Conservation (phyloP, 2,113 vertebrate genomes). For the Nerophis lumbriciformis region DNA sequence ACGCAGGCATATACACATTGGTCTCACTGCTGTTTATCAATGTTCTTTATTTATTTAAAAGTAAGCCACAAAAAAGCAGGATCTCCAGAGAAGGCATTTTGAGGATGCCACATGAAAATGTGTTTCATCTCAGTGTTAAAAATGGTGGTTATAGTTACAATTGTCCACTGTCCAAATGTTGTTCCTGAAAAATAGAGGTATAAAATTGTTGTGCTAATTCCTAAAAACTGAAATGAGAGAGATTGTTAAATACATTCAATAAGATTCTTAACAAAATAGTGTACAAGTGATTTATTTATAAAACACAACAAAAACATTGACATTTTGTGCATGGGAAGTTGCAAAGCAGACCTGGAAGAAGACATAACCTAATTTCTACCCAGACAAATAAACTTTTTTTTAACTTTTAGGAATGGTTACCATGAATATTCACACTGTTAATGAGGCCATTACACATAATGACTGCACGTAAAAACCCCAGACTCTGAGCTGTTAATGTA, state of each 20-base stretch:
- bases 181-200: no score
- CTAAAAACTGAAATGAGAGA: no score
- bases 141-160: no score
- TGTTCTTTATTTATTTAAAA: no score
- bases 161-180: no score
- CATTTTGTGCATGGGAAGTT: slow-evolving; percentile 60
- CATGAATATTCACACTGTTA: slow-evolving; percentile 21
- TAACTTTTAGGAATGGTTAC: slow-evolving; percentile 1
- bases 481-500: slow-evolving; percentile 13
- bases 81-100: no score
- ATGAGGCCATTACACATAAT: slow-evolving; percentile 6
- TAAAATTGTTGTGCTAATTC: no score
- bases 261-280: slow-evolving; percentile 21
- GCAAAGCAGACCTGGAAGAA: slow-evolving; percentile 42
- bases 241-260: neutral
- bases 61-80: no score
- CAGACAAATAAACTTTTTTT: slow-evolving; percentile 22
- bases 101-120: no score
- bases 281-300: slow-evolving; percentile 66
- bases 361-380: slow-evolving; percentile 25
- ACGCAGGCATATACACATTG: no score
- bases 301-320: slow-evolving; percentile 60
- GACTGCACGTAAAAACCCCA: slow-evolving; percentile 15
- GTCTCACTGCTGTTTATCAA: no score
- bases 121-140: no score